These are phyloP conservation scores for Anas platyrhynchos DNA, from an alignment of 2,113 vertebrate genomes.

Conservation along the genomic window DNA sequence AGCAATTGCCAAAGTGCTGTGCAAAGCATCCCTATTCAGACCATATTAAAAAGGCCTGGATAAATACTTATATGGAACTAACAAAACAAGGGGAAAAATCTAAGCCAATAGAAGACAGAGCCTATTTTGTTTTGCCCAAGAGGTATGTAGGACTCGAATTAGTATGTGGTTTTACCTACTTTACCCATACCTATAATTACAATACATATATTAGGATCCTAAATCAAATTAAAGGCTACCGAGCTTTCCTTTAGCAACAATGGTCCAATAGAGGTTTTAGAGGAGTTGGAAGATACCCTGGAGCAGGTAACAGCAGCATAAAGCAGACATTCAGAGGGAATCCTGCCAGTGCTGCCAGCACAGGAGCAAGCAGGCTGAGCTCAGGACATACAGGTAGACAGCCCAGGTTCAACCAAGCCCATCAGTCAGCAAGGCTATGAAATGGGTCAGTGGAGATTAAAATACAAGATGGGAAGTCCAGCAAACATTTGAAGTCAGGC, in stretches of 20 bases:
- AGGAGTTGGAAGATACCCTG: not conserved
- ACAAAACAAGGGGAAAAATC: conserved; percentile 4
- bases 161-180: not conserved
- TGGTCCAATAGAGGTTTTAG: not conserved
- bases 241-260: not conserved
- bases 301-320: not conserved
- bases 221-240: not conserved
- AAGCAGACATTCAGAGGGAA: not conserved
- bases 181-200: not conserved
- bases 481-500: not conserved
- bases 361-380: not conserved
- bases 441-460: not conserved
- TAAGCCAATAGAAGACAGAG: not conserved
- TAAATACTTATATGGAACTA: not conserved
- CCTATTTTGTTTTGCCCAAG: conserved; percentile 6
- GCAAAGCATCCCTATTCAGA: conserved; percentile 11
- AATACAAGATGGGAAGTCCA: not conserved
- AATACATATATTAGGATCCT: not conserved
- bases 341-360: not conserved
- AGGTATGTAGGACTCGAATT: not conserved
- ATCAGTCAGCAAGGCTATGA: not conserved
- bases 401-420: not conserved
- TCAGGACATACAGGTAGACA: not conserved
- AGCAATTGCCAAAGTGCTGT: not conserved
- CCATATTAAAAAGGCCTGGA: conserved; percentile 3